These are phyloP conservation scores for Galleria mellonella DNA, from an alignment of 1,140 invertebrate species.

Conservation along the genomic window DNA sequence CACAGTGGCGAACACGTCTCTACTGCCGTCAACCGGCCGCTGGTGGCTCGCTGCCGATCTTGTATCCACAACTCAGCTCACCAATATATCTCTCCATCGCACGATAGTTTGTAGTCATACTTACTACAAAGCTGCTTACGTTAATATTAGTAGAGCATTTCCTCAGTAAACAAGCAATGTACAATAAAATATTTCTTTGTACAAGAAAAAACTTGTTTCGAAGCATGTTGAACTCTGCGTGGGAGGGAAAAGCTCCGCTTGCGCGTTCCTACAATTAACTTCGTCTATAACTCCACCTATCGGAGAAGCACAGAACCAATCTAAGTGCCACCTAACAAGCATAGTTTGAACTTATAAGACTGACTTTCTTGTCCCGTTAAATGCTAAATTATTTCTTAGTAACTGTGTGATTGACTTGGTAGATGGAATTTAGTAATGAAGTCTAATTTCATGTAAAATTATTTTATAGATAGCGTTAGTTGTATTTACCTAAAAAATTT, in stretches of 20 bases:
- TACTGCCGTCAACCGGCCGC: constrained; percentile 40
- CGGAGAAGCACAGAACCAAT: not conserved
- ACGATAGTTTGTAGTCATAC: not conserved
- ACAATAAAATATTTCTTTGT: not conserved
- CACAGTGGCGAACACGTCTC: constrained; percentile 43
- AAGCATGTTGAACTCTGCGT: constrained; percentile 4
- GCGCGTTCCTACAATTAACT: constrained; percentile 1
- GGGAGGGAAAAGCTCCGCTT: constrained; percentile 21
- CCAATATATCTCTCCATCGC: constrained; percentile 4
- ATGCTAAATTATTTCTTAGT: too few relatives aligned
- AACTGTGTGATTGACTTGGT: too few relatives aligned
- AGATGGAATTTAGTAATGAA: too few relatives aligned
- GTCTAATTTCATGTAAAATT: too few relatives aligned
- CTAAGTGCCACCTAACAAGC: constrained; percentile 11
- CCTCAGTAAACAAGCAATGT: constrained; percentile 7
- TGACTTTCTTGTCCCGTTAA: too few relatives aligned
- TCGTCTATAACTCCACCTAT: constrained; percentile 11
- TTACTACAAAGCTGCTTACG: constrained; percentile 5
- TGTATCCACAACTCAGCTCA: constrained; percentile 26
- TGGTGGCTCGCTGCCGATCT: constrained; percentile 34
- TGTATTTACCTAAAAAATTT: too few relatives aligned
- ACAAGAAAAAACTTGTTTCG: not conserved
- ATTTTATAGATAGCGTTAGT: too few relatives aligned
- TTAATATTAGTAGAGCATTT: not conserved
- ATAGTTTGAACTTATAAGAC: too few relatives aligned